Evolutionary conservation across 1,140 invertebrate genomes (phyloP).

Genomic region (Cyclina sinensis): DNA sequence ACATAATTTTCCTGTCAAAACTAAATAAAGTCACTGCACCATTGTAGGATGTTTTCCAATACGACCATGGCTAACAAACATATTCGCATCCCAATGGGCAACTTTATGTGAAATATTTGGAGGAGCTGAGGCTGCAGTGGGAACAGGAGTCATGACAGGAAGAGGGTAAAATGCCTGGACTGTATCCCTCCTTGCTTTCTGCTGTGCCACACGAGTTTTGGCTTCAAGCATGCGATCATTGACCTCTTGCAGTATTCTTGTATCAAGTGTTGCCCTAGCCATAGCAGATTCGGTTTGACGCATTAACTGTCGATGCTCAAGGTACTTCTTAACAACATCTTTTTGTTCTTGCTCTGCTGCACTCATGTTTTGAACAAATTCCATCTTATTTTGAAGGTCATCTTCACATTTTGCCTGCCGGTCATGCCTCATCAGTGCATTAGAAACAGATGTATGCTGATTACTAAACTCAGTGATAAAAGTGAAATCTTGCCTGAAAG

Average conservation of each 20-base stretch:
- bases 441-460: constrained; percentile 86
- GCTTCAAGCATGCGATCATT: constrained; percentile 83
- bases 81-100: constrained; percentile 73
- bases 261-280: constrained; percentile 80
- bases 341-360: constrained; percentile 80
- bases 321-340: constrained; percentile 82
- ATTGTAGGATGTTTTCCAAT: constrained; percentile 75
- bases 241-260: constrained; percentile 82
- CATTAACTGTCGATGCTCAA: constrained; percentile 85
- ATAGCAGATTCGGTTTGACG: constrained; percentile 83
- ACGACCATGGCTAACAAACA: constrained; percentile 69
- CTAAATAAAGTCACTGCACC: constrained; percentile 33
- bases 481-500: constrained; percentile 75
- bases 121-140: constrained; percentile 64
- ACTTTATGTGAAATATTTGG: constrained; percentile 66
- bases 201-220: constrained; percentile 79
- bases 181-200: constrained; percentile 76
- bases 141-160: constrained; percentile 72
- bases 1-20: no score
- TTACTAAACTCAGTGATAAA: constrained; percentile 84
- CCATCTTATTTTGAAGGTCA: constrained; percentile 66
- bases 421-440: constrained; percentile 84
- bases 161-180: constrained; percentile 81
- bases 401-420: constrained; percentile 80
- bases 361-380: constrained; percentile 70